A percentile compares a stretch with the other conserved stretches of the same genome.
Conservation (phyloP, 1,140 invertebrate genomes). For the Atta cephalotes region DNA sequence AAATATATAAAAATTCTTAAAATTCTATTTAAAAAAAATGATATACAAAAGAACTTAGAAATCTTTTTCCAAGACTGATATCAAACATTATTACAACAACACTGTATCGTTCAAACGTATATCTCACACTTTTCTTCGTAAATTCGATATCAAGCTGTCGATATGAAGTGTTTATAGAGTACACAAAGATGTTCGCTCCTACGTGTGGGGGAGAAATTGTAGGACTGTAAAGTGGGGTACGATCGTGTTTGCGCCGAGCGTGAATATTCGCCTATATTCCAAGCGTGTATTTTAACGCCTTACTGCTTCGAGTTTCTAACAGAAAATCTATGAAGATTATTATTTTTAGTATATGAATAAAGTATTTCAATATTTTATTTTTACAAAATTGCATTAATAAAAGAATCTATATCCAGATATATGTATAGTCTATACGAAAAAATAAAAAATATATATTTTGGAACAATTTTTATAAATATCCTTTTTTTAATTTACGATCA, state of each 20-base stretch:
- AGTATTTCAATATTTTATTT: slow-evolving; percentile 25
- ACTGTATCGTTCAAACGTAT: neutral
- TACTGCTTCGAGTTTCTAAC: slow-evolving; percentile 44
- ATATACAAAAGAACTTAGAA: neutral
- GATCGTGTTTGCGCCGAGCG: slow-evolving; percentile 21
- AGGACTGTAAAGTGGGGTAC: slow-evolving; percentile 27
- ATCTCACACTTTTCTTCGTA: slow-evolving; percentile 9
- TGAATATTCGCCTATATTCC: slow-evolving; percentile 45
- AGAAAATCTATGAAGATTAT: slow-evolving; percentile 24
- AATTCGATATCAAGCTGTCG: slow-evolving; percentile 27
- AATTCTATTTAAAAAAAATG: neutral
- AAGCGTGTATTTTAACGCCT: slow-evolving; percentile 29
- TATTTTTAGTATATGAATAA: slow-evolving; percentile 24
- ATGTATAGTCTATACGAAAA: neutral
- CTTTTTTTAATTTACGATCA: neutral
- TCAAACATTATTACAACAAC: slow-evolving; percentile 14
- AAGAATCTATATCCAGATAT: neutral
- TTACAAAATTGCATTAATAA: slow-evolving; percentile 13
- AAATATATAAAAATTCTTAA: neutral
- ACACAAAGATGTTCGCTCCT: slow-evolving; percentile 4
- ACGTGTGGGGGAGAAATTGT: slow-evolving; percentile 29
- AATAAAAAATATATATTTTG: neutral
- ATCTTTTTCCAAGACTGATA: neutral
- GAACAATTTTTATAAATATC: neutral
- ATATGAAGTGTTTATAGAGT: slow-evolving; percentile 39